Evolutionary conservation across 2,888 invertebrate genomes (phyloP).

Genomic region (Aphidoletes aphidimyza): DNA sequence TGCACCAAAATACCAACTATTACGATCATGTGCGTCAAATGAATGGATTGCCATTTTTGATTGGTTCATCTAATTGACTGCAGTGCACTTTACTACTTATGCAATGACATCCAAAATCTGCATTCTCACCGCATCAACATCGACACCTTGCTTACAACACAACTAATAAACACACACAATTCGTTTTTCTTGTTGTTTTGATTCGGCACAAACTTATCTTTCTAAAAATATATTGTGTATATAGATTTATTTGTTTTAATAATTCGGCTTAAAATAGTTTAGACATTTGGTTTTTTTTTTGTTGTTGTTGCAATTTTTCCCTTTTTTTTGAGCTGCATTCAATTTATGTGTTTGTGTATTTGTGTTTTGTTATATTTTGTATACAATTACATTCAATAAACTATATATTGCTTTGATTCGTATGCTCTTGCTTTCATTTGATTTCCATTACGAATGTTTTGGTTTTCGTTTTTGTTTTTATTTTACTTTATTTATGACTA

Average conservation of each 20-base stretch:
- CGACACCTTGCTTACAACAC: too few relatives aligned
- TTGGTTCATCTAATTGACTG: slow-evolving; percentile 47
- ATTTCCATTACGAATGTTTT: not conserved
- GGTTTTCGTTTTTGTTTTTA: too few relatives aligned
- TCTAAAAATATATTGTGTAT: not conserved
- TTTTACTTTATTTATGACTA: not conserved
- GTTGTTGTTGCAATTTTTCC: too few relatives aligned
- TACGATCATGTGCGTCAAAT: slow-evolving; percentile 64
- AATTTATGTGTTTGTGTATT: not conserved
- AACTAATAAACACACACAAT: too few relatives aligned
- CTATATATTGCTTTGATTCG: slow-evolving; percentile 16
- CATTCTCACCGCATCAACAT: too few relatives aligned
- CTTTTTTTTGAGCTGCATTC: not conserved
- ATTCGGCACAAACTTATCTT: not conserved
- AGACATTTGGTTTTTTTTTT: slow-evolving; percentile 49
- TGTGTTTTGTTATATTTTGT: not conserved
- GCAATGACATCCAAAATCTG: not conserved
- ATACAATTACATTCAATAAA: not conserved
- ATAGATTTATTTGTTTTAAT: too few relatives aligned
- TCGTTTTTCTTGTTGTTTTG: not conserved
- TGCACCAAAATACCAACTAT: slow-evolving; percentile 95
- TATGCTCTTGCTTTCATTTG: not conserved
- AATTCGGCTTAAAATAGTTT: slow-evolving; percentile 29
- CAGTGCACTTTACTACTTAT: not conserved
- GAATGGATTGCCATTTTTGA: slow-evolving; percentile 62